Conservation (phyloP, 23 tunicate genomes). For the Trididemnum clinides region DNA sequence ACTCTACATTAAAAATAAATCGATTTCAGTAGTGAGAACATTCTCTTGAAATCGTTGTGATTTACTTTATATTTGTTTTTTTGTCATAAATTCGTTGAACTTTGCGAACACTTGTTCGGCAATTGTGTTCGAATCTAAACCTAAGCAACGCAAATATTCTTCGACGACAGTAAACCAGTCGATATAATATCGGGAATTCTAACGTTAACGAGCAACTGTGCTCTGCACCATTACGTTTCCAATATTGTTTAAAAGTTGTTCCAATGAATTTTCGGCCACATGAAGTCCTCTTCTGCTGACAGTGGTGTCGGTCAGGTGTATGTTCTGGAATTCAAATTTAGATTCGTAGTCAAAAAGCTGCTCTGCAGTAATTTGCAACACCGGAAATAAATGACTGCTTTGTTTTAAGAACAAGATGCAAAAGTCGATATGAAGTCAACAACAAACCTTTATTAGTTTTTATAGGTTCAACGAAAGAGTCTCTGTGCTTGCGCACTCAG, state of each 20-base stretch:
- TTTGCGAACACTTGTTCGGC: slow-evolving; percentile 45
- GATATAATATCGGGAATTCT: slow-evolving; percentile 55
- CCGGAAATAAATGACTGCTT: slow-evolving; percentile 39
- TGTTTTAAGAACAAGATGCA: slow-evolving; percentile 42
- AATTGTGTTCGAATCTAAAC: slow-evolving; percentile 34
- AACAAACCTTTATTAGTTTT: slow-evolving; percentile 29
- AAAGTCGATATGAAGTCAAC: slow-evolving; percentile 37
- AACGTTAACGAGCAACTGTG: slow-evolving; percentile 44
- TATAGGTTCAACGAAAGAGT: background rate
- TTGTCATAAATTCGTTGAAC: slow-evolving; percentile 30
- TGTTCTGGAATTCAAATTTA: slow-evolving; percentile 33
- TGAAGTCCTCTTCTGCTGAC: slow-evolving; percentile 47
- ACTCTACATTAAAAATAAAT: too few species aligned
- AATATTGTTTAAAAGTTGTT: slow-evolving; percentile 40
- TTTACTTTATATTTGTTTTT: slow-evolving; percentile 20
- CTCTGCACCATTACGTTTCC: slow-evolving; percentile 21
- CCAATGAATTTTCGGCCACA: slow-evolving; percentile 51
- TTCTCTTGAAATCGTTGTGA: too few species aligned
- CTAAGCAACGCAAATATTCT: slow-evolving; percentile 59
- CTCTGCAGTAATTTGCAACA: slow-evolving; percentile 48
- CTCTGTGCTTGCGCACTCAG: background rate
- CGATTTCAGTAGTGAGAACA: too few species aligned
- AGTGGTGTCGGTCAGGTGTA: slow-evolving; percentile 25
- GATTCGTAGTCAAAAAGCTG: slow-evolving; percentile 47
- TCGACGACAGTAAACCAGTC: slow-evolving; percentile 2